Evolutionary conservation across 1,140 invertebrate species (phyloP).

Genomic region (Habropoda laboriosa): DNA sequence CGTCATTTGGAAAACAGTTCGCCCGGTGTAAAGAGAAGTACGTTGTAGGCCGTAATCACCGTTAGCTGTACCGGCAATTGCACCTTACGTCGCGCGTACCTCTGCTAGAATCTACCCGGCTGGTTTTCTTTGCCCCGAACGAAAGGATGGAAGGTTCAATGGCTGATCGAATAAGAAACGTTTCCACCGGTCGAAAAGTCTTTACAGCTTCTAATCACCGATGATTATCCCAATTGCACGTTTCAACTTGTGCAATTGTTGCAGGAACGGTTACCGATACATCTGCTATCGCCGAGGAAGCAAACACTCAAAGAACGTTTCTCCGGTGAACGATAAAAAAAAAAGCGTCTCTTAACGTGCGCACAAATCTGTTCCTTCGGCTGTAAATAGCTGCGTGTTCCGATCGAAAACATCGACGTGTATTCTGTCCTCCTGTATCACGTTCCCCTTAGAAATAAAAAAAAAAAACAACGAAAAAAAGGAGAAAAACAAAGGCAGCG

Average conservation of each 20-base stretch:
- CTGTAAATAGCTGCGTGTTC: not conserved
- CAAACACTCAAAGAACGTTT: not conserved
- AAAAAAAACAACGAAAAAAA: too few relatives aligned
- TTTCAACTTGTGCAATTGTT: not conserved
- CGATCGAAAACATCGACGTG: not conserved
- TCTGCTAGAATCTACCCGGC: not conserved
- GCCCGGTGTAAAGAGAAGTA: not conserved
- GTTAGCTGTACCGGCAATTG: not conserved
- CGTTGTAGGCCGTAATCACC: not conserved
- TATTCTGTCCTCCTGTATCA: not conserved
- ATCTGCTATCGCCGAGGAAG: not conserved
- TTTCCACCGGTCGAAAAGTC: not conserved
- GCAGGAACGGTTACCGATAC: not conserved
- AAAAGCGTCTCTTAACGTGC: not conserved
- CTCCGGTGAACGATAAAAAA: not conserved
- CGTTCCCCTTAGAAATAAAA: slow-evolving; percentile 7
- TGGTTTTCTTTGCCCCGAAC: not conserved
- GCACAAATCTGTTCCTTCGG: too few relatives aligned
- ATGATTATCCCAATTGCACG: not conserved
- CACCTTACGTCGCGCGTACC: not conserved
- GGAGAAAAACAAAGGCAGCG: slow-evolving; percentile 45
- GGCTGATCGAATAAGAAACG: not conserved
- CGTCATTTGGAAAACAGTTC: not conserved
- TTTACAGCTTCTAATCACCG: not conserved
- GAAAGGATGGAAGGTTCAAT: not conserved